Evolutionary conservation across 2,888 invertebrate species (phyloP), one percentile per base, ranked within the genome.

Genomic region (Drosophila vallismaia): DNA sequence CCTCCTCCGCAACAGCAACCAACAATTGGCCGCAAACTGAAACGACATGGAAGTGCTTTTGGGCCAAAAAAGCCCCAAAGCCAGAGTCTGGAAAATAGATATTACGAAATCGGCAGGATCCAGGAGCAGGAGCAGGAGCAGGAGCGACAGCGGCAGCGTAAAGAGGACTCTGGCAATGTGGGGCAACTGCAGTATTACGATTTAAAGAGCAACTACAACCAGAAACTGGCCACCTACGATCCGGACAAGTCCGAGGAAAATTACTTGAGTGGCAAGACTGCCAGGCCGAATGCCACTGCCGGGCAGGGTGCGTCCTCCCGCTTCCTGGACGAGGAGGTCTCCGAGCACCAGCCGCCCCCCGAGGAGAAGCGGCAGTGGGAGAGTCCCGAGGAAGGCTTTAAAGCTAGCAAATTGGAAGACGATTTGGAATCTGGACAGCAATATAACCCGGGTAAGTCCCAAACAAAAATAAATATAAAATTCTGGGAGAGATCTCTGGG

Each of bases 111-210:
- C 3, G 60, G 57, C 14, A 31, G 48, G 60, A 42, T 62, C 14
- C 14, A 48, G n/a, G n/a, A 40, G 14, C 40, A 42, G 7, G 40
- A 52, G 46, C 38, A 54, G 12, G 52, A 56, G 26, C 44, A 68
- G 31, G 71, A 50, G n/a, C n/a, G n/a, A n/a, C n/a, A n/a, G n/a
- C n/a, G n/a, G n/a, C n/a, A n/a, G n/a, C n/a, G n/a, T n/a, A n/a
- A n/a, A n/a, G n/a, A n/a, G n/a, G n/a, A 54, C 9, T 48, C 45
- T 4, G n/a, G 73, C 12, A 19, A 24, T 24, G 64, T 80, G 55
- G 80, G 75, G 26, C 75, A 82, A 44, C 29, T 80, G 71, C 82
- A 79, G 49, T 79, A 72, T 56, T 80, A 74, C 40, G 76, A 57
- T 31, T 53, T 64, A 26, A 40, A 12, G 36, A 36, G 36, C 9